Base-by-base conservation (phyloP, 2,797 vertebrate genomes). In the Spinus pinus region DNA sequence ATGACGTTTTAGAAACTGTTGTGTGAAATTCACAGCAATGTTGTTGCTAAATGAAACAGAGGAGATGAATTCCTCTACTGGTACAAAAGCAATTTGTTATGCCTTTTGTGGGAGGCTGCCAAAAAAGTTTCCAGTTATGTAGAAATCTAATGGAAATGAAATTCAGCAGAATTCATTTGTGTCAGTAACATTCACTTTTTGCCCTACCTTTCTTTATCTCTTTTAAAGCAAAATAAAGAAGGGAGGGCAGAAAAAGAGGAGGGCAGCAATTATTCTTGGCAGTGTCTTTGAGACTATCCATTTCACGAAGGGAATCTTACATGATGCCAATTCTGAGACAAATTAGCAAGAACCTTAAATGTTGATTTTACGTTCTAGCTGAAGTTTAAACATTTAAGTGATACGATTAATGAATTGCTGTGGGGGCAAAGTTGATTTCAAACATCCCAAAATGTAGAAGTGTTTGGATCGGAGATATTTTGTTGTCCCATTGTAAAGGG, bases 11-110 rank as follows among this genome's bases (percentile, higher is more conserved):
- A 97, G 95, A 96, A 96, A 97, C 94, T 71, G 88, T 97, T 97
- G 92, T 95, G 96, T 97, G 92, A 96, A 96, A 95, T 97, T 96
- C 94, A 94, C 93, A 96, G 96, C 94, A 88, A 97, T 95, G 93
- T 95, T 96, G 88, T 95, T 97, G 97, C 95, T 98, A 97, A 98
- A 97, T 95, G 95, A 97, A 97, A 97, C 82, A 82, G 96, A 97
- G 96, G 95, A 97, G 97, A 97, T 10, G 37, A 95, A 97, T 98
- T 98, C 96, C 93, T 97, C 96, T 96, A 72, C 97, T 97, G 96
- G 97, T 97, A 97, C 91, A 84, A 94, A 95, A 97, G 97, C 94
- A 94, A 98, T 98, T 97, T 97, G 96, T 98, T 97, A 96, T 97
- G 91, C 50, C 42, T 96, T 94, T 97, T 78, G 27, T 97, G 97